phyloP scores from a whole-genome alignment of 2,113 vertebrate species.

The Camelus bactrianus region DNA sequence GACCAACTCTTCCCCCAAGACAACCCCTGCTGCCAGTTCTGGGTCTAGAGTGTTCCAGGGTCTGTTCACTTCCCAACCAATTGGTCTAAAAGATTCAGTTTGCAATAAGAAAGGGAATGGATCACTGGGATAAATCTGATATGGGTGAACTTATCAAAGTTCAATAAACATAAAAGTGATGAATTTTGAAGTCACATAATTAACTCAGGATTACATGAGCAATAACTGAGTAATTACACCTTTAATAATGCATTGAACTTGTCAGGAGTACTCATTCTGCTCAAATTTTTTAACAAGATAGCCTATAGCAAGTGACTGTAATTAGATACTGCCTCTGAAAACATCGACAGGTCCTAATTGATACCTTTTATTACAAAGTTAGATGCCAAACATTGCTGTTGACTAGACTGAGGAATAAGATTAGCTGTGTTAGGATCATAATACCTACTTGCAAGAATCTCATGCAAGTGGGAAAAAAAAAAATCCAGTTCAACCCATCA shows the following conservation, averaged over 20 bases:
- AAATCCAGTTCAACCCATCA: conserved; percentile 68
- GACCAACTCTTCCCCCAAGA: background rate
- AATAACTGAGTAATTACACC: conserved; percentile 91
- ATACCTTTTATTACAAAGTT: conserved; percentile 90
- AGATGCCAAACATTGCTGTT: conserved; percentile 86
- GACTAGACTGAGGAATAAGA: conserved; percentile 85
- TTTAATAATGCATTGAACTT: conserved; percentile 92
- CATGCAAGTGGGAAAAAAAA: conserved; percentile 57
- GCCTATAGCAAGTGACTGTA: conserved; percentile 90
- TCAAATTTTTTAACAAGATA: conserved; percentile 91
- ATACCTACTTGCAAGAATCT: conserved; percentile 75
- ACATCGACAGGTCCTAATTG: conserved; percentile 89
- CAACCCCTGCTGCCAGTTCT: background rate
- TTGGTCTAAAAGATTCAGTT: conserved; percentile 45
- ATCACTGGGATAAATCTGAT: conserved; percentile 81
- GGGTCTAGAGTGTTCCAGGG: background rate
- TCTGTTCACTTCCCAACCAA: conserved; percentile 41
- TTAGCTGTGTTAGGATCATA: conserved; percentile 80
- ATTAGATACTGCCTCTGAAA: conserved; percentile 90
- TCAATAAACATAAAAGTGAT: conserved; percentile 92
- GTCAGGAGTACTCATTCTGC: conserved; percentile 90
- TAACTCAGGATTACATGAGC: conserved; percentile 90
- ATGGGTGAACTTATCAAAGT: conserved; percentile 88
- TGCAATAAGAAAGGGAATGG: conserved; percentile 65
- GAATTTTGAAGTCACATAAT: conserved; percentile 90